Base-by-base conservation (phyloP, 1,140 invertebrate species). In the Ganaspis sp. region DNA sequence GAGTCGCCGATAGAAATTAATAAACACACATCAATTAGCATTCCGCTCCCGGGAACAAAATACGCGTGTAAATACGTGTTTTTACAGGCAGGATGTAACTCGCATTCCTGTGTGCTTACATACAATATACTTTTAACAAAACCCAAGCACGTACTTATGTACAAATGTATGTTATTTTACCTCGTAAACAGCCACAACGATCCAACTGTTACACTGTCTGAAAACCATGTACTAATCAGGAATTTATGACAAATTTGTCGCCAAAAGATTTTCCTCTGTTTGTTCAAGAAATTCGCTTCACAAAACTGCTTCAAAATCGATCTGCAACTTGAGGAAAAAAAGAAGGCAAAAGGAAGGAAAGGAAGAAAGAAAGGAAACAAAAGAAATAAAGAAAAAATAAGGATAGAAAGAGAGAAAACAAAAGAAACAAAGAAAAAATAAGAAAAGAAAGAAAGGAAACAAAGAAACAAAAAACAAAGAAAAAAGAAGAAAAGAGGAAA, bases 71-170 rank as follows among this genome's bases (percentile, higher is more conserved):
- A 87, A 86, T 84, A 84, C 77, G 83, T 76, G 17, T 37, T 74
- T 73, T 81, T 77, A 81, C 73, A 79, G 80, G 72, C 85, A 86
- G 85, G 86, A 88, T 86, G 84, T 86, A 84, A 85, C 79, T 78
- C 82, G 71, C 86, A 88, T 88, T 87, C 85, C 81, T 77, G 76
- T 78, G 81, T 84, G 83, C 81, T 82, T 77, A 80, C 80, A 77
- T 80, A 76, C 72, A 54, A 73, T 70, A n/a, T n/a, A 78, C 75
- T 73, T 79, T 79, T 79, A 77, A 82, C 77, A 71, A 26, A 71
- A 40, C 40, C 70, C 38, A 19, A 58, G 38, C 72, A 58, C 73
- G 34, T 64, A 42, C 29, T 69, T 69, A 75, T 75, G 29, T 42
- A 70, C 74, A 54, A 75, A 73, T 64, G 72, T 73, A 58, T 71